These are phyloP conservation scores for Brachionus plicatilis DNA, from an alignment of 1,140 invertebrate species.

Conservation along the genomic window DNA sequence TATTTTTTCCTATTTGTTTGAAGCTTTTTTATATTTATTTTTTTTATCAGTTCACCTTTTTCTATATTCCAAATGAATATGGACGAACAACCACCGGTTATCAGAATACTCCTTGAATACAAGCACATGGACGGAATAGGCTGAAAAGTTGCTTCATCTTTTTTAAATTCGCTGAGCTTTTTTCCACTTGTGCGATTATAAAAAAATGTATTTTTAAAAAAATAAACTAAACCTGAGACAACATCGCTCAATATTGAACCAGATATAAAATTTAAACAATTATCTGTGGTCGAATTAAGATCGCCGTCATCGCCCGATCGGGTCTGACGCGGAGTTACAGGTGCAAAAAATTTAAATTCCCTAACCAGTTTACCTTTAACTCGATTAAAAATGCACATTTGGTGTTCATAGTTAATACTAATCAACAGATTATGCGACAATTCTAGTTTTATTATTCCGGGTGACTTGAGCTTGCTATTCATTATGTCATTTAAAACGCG, in stretches of 20 bases:
- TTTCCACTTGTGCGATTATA: background rate
- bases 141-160: background rate
- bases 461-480: background rate
- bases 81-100: constrained; percentile 14
- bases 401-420: background rate
- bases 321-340: background rate
- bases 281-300: background rate
- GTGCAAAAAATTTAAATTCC: constrained; percentile 20
- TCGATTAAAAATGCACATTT: constrained; percentile 25
- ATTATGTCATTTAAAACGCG: background rate
- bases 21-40: constrained; percentile 22
- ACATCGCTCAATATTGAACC: background rate
- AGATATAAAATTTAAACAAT: background rate
- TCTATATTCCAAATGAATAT: constrained; percentile 14
- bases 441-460: background rate
- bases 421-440: background rate
- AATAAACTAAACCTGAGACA: background rate
- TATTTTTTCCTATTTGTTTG: background rate
- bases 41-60: constrained; percentile 26
- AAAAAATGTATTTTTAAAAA: background rate
- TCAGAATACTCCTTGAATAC: constrained; percentile 8
- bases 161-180: background rate
- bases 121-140: constrained; percentile 20
- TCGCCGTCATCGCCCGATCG: background rate
- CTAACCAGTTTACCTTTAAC: background rate